Base-by-base conservation (phyloP, 2,888 invertebrate genomes). In the Rhagonycha fulva region DNA sequence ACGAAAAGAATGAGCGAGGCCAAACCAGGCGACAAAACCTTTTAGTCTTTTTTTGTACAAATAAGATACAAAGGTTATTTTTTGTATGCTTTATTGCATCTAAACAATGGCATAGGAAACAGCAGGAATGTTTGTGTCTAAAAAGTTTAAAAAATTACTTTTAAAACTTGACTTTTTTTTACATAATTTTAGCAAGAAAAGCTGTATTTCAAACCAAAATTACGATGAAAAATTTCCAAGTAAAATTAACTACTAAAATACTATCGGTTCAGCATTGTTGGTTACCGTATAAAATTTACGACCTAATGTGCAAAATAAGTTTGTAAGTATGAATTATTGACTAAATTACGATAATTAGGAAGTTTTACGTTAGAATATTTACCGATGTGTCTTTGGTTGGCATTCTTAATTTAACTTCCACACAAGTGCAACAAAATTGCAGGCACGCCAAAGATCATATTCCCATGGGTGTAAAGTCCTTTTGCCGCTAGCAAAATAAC, bases 401-500 rank as follows among this genome's bases (percentile, higher is more conserved):
- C 9, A 24, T 24, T 66, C 26, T 66, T 66, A 66, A 24, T 66
- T 66, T 66, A 66, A 24, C 26, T 66, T 66, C 23, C 26, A 11
- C 47, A n/a, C 47, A 24, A 66, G 63, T 68, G 32, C 68, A 68
- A 73, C 74, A 70, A 75, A 75, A 70, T 75, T 75, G 60, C 70
- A 70, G 70, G 72, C 70, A 72, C 61, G 81, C 81, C 81, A 81
- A 80, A 81, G 82, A 80, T 80, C 77, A 78, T 69, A 76, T 83
- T 83, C 83, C 83, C 82, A 68, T 77, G 81, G 82, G 84, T 82
- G 30, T 66, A 70, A 62, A 69, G 74, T 77, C 77, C 77, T 74
- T 72, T 68, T 74, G 77, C 76, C 82, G 83, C 82, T 80, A 82
- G 83, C 84, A 83, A 85, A 85, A 85, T 84, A 82, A 83, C 84